phyloP scores from a whole-genome alignment of 2,797 vertebrate species.

The Ctenochaetus hawaiiensis region DNA sequence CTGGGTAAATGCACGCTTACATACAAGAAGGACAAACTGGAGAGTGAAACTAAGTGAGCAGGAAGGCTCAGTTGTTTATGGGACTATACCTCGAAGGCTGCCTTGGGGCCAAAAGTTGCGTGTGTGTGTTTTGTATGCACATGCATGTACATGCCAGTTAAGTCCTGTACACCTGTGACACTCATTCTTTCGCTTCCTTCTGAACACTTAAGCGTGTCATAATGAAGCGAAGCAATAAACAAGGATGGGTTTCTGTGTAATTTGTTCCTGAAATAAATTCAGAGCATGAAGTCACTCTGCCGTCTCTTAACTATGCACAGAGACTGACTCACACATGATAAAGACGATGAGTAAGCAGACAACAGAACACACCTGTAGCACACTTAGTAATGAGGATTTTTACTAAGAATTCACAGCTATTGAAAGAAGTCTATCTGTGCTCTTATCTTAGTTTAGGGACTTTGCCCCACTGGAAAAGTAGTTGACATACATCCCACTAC shows the following conservation, averaged over 20 bases:
- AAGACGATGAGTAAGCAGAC: conserved; percentile 32
- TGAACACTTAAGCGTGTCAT: background rate
- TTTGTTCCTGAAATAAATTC: conserved; percentile 18
- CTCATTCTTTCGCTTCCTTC: too few relatives aligned
- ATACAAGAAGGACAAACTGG: background rate
- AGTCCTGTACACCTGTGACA: background rate
- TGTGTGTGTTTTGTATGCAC: background rate
- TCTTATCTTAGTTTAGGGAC: background rate
- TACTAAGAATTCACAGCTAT: conserved; percentile 5
- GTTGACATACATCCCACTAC: background rate
- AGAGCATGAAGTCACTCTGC: conserved; percentile 43
- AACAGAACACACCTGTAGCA: background rate
- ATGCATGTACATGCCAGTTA: background rate
- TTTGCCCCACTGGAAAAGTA: conserved; percentile 10
- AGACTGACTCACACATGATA: conserved; percentile 11
- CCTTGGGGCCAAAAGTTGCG: background rate
- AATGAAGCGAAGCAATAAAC: conserved; percentile 50
- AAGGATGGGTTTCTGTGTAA: background rate
- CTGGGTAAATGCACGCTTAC: background rate
- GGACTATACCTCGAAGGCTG: conserved; percentile 28
- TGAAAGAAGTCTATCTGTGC: conserved; percentile 1
- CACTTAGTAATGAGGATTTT: background rate
- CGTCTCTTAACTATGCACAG: conserved; percentile 10
- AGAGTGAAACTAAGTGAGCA: conserved; percentile 13
- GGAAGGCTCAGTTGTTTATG: background rate